Percentiles rank a stretch among this genome's conserved stretches.
Conservation (phyloP, 2,797 vertebrate species). For the Emydoidea blandingii region DNA sequence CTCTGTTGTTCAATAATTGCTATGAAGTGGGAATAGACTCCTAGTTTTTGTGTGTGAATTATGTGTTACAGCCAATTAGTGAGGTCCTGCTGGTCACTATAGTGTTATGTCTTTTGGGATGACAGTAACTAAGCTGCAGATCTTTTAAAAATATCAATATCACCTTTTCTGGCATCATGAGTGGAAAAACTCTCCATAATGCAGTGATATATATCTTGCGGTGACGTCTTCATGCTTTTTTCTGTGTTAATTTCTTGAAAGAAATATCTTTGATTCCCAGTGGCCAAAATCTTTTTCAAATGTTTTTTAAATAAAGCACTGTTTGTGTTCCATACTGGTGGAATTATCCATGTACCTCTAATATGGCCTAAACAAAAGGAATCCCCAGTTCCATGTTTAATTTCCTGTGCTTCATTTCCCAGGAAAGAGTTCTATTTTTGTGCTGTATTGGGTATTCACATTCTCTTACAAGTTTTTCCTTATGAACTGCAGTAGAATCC, state of each 20-base stretch:
- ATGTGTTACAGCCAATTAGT: background rate
- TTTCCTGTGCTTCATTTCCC: constrained; percentile 21
- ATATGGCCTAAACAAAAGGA: background rate
- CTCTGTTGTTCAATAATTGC: background rate
- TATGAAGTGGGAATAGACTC: background rate
- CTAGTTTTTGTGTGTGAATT: background rate
- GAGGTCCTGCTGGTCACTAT: background rate
- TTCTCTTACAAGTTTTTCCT: constrained; percentile 9
- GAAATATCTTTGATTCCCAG: background rate
- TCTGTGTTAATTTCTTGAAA: constrained; percentile 25
- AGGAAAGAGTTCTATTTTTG: background rate
- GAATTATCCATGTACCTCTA: background rate
- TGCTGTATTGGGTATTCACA: background rate
- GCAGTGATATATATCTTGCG: background rate
- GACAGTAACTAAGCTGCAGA: background rate
- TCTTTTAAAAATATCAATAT: background rate
- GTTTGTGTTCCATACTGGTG: background rate
- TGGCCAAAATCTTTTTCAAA: background rate
- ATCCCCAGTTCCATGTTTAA: background rate
- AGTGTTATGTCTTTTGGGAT: background rate
- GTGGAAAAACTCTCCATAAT: background rate
- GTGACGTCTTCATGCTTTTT: background rate
- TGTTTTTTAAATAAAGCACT: background rate
- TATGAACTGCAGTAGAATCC: background rate
- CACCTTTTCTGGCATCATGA: background rate